Percentiles rank a stretch among this genome's conserved stretches.
Evolutionary conservation across 1,140 invertebrate genomes (phyloP).

Genomic region (Cydia amplana): DNA sequence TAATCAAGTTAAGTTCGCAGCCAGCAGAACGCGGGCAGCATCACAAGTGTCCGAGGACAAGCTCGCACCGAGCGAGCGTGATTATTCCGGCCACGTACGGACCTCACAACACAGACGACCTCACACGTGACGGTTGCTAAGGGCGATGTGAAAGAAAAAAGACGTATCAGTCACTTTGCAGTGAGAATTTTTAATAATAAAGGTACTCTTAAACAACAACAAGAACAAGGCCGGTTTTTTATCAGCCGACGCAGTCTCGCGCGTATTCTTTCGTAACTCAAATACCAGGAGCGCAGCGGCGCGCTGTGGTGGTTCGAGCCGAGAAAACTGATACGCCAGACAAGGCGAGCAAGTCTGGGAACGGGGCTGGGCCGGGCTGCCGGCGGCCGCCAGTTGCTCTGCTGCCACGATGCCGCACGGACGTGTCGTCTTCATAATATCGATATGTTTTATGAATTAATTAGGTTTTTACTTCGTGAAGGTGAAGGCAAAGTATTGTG

Average conservation of each 20-base stretch:
- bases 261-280: conserved; percentile 75
- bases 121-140: conserved; percentile 22
- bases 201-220: conserved; percentile 23
- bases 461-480: neutral
- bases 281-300: conserved; percentile 69
- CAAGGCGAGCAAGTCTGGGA: conserved; percentile 64
- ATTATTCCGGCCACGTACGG: conserved; percentile 23
- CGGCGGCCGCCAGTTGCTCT: conserved; percentile 44
- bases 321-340: conserved; percentile 66
- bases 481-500: neutral
- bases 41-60: conserved; percentile 24
- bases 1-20: conserved; percentile 30
- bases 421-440: neutral
- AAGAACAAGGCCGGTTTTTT: conserved; percentile 38
- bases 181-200: conserved; percentile 15
- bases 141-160: conserved; percentile 8
- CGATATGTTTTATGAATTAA: neutral
- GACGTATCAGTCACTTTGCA: conserved; percentile 7
- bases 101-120: conserved; percentile 23
- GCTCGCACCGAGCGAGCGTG: conserved; percentile 10
- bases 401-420: conserved; percentile 37
- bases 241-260: conserved; percentile 53
- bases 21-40: neutral
- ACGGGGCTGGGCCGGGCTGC: conserved; percentile 21
- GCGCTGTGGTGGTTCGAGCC: conserved; percentile 47